These are phyloP conservation scores for Spinibarbus caldwelli DNA, from an alignment of 2,797 vertebrate genomes.

Conservation along the genomic window DNA sequence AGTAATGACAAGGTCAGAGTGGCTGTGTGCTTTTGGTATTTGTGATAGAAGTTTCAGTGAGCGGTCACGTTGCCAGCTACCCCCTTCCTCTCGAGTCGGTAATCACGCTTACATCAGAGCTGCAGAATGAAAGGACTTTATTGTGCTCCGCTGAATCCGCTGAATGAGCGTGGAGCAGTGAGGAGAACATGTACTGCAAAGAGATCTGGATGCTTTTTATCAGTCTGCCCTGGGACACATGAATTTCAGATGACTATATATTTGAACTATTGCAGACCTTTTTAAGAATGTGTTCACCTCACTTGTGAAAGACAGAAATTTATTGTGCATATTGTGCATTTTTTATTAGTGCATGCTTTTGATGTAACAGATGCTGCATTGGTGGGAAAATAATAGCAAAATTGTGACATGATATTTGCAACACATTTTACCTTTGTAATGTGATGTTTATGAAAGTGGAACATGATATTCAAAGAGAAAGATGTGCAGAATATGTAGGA, in stretches of 20 bases:
- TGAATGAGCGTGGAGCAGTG: slow-evolving; percentile 54
- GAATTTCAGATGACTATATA: background rate
- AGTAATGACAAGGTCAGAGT: slow-evolving; percentile 40
- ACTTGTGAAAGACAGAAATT: background rate
- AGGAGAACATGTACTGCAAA: slow-evolving; percentile 34
- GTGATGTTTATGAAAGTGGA: background rate
- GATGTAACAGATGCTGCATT: background rate
- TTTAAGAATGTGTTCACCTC: background rate
- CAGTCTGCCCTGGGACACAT: slow-evolving; percentile 15
- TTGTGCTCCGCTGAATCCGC: slow-evolving; percentile 73
- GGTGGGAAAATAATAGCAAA: background rate
- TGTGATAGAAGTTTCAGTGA: slow-evolving; percentile 16
- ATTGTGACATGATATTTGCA: background rate
- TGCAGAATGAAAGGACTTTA: slow-evolving; percentile 73
- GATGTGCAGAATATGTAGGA: background rate
- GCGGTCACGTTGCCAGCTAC: slow-evolving; percentile 40
- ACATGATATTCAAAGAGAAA: background rate
- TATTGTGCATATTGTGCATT: background rate
- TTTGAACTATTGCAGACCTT: background rate
- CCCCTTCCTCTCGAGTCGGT: slow-evolving; percentile 63
- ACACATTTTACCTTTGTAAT: background rate
- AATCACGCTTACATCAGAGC: slow-evolving; percentile 70
- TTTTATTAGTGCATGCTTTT: background rate
- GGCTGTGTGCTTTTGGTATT: slow-evolving; percentile 41
- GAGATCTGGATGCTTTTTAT: slow-evolving; percentile 47